Evolutionary conservation across 1,140 invertebrate genomes (phyloP).

Genomic region (Brachystomella parvula): DNA sequence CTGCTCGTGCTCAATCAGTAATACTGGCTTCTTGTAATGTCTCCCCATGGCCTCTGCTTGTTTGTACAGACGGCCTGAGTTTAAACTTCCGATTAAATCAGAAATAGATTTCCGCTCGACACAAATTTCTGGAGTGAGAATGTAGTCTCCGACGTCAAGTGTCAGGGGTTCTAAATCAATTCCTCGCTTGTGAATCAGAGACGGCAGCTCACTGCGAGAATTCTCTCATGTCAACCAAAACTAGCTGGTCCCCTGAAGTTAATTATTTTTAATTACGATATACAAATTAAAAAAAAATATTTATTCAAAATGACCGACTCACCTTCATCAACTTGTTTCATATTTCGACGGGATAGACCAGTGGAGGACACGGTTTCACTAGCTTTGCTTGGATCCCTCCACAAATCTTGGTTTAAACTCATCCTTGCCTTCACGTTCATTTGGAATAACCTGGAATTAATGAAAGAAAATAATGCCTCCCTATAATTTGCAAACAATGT

Average conservation of each 20-base stretch:
- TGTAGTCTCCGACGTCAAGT: conserved; percentile 83
- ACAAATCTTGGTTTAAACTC: conserved; percentile 60
- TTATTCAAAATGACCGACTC: background rate
- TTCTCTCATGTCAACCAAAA: conserved; percentile 97
- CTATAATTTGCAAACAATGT: background rate
- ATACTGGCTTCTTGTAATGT: conserved; percentile 75
- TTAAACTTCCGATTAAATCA: conserved; percentile 92
- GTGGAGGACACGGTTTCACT: conserved; percentile 41
- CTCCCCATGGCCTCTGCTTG: conserved; percentile 85
- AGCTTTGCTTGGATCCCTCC: conserved; percentile 45
- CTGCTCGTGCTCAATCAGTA: conserved; percentile 97
- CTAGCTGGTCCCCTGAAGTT: conserved; percentile 46
- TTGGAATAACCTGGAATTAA: conserved; percentile 69
- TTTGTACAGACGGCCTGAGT: conserved; percentile 83
- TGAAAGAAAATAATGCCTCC: background rate
- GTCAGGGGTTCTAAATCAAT: conserved; percentile 89
- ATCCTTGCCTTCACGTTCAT: conserved; percentile 79
- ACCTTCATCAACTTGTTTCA: conserved; percentile 41
- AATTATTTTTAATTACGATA: conserved; percentile 3
- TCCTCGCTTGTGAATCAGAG: conserved; percentile 82
- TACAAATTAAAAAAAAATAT: background rate
- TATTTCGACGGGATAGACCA: conserved; percentile 54
- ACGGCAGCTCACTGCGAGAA: conserved; percentile 93
- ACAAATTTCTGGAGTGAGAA: conserved; percentile 90
- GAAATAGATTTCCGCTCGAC: conserved; percentile 95